A percentile compares a stretch with the other conserved stretches of the same genome.
Evolutionary conservation across 2,888 invertebrate species (phyloP).

Genomic region (Amitus sp.): DNA sequence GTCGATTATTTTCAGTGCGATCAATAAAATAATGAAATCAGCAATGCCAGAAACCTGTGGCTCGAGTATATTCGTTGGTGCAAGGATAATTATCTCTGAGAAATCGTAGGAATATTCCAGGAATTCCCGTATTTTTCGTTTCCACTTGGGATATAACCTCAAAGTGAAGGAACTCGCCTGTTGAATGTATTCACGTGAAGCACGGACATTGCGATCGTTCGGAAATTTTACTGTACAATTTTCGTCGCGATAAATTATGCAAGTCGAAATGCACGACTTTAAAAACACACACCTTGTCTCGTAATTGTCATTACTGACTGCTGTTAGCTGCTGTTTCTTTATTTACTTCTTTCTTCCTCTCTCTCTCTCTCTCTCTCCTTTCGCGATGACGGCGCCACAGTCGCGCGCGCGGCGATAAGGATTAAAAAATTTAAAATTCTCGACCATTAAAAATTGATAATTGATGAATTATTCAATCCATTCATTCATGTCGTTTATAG

Average conservation of each 20-base stretch:
- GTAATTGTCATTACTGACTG: conserved; percentile 40
- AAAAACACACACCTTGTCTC: conserved; percentile 7
- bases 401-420: no score
- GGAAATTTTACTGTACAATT: neutral
- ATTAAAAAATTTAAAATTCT: no score
- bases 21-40: no score
- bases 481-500: no score
- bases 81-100: neutral
- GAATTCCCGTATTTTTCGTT: neutral
- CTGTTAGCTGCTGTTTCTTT: conserved; percentile 18
- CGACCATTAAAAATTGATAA: no score
- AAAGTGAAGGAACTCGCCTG: neutral
- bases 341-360: no score
- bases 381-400: no score
- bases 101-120: no score
- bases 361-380: no score
- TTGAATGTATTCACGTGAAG: neutral
- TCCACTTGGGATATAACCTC: neutral
- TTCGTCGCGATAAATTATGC: neutral
- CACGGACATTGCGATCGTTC: no score
- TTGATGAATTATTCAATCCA: no score
- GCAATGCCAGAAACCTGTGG: no score
- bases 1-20: neutral
- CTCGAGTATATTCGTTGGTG: neutral
- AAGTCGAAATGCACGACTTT: neutral